Evolutionary conservation across 2,888 invertebrate genomes (phyloP), one percentile per base, ranked within the genome.

Genomic region (Sipunculus nudus): DNA sequence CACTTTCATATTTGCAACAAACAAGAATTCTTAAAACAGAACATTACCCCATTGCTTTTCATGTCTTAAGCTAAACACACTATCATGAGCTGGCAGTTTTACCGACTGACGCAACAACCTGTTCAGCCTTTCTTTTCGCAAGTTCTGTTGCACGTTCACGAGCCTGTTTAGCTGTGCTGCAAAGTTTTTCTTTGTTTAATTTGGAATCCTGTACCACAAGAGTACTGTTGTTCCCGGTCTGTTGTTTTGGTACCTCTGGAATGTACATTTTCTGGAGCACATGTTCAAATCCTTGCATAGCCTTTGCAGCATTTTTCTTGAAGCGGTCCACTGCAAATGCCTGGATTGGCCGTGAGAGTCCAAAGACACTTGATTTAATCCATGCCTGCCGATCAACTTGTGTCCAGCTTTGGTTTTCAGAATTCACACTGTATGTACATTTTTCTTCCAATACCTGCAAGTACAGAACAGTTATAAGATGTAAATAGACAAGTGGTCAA

Each of bases 321-420:
- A 94, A 96, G 65, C 95, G 87, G 63, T 95, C 94, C 67, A 92
- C 86, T 1, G 94, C 96, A 84, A 95, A 96, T 5, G 92, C 91
- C 67, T 94, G 90, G 70, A 96, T 93, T 5, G 95, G 91, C 57
- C 91, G 86, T 35, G 93, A 90, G 81, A 96, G 92, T 31, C 95
- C 96, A 83, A 89, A 91, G 49, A 96, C 89, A 77, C 91, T 90
- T 1, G 95, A 95, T 78, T 92, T 92, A 62, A 96, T 90, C 91
- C 94, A 94, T 0, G 94, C 95, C 1, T 91, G 89, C 57, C 95
- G 88, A 29, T 88, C 85, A 25, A 93, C 93, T 32, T 91, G 84
- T 2, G 95, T 95, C 85, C 89, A 90, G 3, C 88, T 88, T 0
- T 87, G 86, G 80, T 89, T 88, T 41, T 91, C 89, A 21, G 89